Evolutionary conservation across 2,888 invertebrate species (phyloP).

Genomic region (Amphimallon solstitiale): DNA sequence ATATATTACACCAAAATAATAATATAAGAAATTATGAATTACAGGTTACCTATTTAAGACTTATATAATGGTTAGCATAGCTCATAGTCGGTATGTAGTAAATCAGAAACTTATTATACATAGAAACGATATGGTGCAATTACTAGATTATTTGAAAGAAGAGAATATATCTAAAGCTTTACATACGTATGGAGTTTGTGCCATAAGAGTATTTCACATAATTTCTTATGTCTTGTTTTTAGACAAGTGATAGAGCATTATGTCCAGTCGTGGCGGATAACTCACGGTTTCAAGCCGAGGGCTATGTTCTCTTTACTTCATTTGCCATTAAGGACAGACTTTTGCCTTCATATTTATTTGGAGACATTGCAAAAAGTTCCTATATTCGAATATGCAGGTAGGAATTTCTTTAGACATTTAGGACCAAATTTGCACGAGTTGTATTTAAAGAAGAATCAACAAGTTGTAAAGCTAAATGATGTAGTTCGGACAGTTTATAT

Average conservation of each 20-base stretch:
- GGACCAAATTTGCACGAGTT: conserved; percentile 42
- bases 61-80: conserved; percentile 47
- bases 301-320: conserved; percentile 45
- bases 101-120: conserved; percentile 47
- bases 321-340: conserved; percentile 45
- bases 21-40: conserved; percentile 30
- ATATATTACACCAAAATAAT: too few species aligned
- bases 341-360: conserved; percentile 46
- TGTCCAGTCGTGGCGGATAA: conserved; percentile 48
- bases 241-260: conserved; percentile 48
- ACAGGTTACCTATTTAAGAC: conserved; percentile 49
- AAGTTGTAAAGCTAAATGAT: conserved; percentile 47
- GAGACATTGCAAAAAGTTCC: conserved; percentile 45
- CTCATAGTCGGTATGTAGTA: conserved; percentile 46
- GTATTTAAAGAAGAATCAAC: conserved; percentile 42
- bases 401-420: conserved; percentile 45
- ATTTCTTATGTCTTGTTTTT: not conserved
- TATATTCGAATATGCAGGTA: conserved; percentile 43
- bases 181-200: conserved; percentile 40
- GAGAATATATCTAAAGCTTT: conserved; percentile 42
- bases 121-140: conserved; percentile 47
- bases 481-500: conserved; percentile 47
- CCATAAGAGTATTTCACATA: not conserved
- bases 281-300: conserved; percentile 46
- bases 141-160: conserved; percentile 45